Percentiles rank a stretch among this genome's conserved stretches.
Evolutionary conservation across 2,888 invertebrate genomes (phyloP).

Genomic region (Aricia artaxerxes): DNA sequence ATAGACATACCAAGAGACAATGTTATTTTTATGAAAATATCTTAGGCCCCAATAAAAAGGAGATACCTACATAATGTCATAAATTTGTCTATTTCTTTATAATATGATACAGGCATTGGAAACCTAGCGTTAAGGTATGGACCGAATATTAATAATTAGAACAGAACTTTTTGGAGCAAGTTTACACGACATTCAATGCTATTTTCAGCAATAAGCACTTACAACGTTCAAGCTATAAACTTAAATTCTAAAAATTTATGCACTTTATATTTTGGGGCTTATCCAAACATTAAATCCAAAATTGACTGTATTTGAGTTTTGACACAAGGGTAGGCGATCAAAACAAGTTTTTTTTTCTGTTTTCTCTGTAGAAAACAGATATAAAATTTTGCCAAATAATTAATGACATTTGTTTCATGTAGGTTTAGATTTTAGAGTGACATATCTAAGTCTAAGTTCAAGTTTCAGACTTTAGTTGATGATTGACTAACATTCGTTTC

Average conservation of each 20-base stretch:
- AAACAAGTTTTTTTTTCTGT: not conserved
- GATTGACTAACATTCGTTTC: slow-evolving; percentile 11
- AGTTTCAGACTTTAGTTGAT: not conserved
- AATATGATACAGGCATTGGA: not conserved
- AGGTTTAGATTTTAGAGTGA: too few relatives aligned
- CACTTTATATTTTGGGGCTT: not conserved
- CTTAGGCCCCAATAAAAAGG: too few relatives aligned
- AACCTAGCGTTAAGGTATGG: not conserved
- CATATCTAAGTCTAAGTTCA: not conserved
- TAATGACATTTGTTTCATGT: not conserved
- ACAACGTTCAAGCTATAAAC: not conserved
- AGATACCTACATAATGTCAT: too few relatives aligned
- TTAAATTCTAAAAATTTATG: not conserved
- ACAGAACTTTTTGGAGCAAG: not conserved
- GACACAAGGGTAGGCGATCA: not conserved
- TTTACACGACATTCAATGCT: not conserved
- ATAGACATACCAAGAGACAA: too few relatives aligned
- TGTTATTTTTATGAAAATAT: not conserved
- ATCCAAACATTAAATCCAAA: not conserved
- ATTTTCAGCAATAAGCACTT: not conserved
- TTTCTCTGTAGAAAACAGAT: not conserved
- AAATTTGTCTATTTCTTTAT: not conserved
- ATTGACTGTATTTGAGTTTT: not conserved
- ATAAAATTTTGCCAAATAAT: not conserved
- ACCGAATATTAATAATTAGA: not conserved